Base-by-base conservation (phyloP, 1,140 invertebrate genomes). In the Drosophila sechellia region DNA sequence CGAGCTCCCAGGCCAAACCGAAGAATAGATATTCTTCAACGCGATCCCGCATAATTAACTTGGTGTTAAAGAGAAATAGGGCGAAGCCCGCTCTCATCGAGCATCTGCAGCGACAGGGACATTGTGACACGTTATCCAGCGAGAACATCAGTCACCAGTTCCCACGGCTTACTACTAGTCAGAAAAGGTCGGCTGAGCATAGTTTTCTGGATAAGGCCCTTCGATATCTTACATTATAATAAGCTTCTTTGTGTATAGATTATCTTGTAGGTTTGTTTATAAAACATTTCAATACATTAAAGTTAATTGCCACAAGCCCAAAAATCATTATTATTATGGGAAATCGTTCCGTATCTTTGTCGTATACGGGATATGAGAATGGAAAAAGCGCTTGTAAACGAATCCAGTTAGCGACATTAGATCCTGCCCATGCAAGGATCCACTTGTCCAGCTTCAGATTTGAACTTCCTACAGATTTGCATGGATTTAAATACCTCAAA, bases 151-250 rank as follows among this genome's bases (percentile, higher is more conserved):
- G 45, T 27, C 53, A 75, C 11, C 55, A 85, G 11, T 68, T 54
- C 15, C 22, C 57, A 0, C 55, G 64, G 5, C 25, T 74, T n/a
- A 2, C 60, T 0, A 66, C 63, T 13, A 64, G 22, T 15, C 5
- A 25, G 1, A 50, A 71, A 25, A 61, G 42, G 0, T 68, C 79
- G 1, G 6, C 79, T n/a, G 90, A 90, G 20, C 66, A 81, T 22
- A 66, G 83, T 13, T 91, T 90, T 40, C 55, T 91, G 0, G 73
- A 90, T 50, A 91, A 79, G 45, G 90, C 90, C 4, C 45, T 91
- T 61, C 79, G 90, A n/a, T 91, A 85, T 40, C 48, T 91, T n/a
- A 91, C 90, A n/a, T 72, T 91, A 58, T 91, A 55, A 27, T n/a
- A 27, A 52, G 45, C 53, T 63, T 63, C 75, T 59, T 35, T 37